Base-by-base conservation (phyloP, 2,797 vertebrate species). In the Chelon auratus region DNA sequence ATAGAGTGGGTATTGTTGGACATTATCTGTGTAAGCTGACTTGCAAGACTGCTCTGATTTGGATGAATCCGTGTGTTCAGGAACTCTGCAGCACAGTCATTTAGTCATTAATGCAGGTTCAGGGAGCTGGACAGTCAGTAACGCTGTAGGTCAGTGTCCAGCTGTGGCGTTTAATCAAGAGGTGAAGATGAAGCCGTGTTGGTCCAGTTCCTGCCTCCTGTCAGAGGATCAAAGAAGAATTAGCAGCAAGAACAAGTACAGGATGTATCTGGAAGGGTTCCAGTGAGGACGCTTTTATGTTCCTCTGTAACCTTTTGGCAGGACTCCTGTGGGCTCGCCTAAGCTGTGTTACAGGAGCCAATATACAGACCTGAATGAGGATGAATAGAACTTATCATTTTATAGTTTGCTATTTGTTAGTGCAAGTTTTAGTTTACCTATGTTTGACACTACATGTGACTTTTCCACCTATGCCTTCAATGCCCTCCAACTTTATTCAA, bases 141-240 rank as follows among this genome's bases (percentile, higher is more conserved):
- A 48, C 56, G 36, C 51, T 56, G 5, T 8, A 55, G 26, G 4
- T 63, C 43, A 59, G 20, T 33, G 48, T 74, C 76, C 80, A 79
- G 80, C 68, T 56, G 75, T 5, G 59, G 51, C 39, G 60, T 76
- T 80, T 73, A 71, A 45, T 78, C 2, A 57, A 36, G 37, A 69
- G 39, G 55, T 43, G 62, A 52, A 30, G 45, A 64, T 66, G 60
- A 61, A 55, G 68, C 69, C 68, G 66, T 77, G 36, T 55, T 45
- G 13, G 58, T 71, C 3, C 57, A 40, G 53, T 43, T 66, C n/a
- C 50, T 64, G 70, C 62, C 59, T 54, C 54, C 74, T 69, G 81
- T 53, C 37, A 54, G 50, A 68, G 68, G 80, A 84, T 89, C 73
- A 83, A 40, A 75, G 66, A 68, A 18, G 68, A 83, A 83, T 85